Base-by-base conservation (phyloP, 2,797 vertebrate genomes). In the Lacerta viridis region DNA sequence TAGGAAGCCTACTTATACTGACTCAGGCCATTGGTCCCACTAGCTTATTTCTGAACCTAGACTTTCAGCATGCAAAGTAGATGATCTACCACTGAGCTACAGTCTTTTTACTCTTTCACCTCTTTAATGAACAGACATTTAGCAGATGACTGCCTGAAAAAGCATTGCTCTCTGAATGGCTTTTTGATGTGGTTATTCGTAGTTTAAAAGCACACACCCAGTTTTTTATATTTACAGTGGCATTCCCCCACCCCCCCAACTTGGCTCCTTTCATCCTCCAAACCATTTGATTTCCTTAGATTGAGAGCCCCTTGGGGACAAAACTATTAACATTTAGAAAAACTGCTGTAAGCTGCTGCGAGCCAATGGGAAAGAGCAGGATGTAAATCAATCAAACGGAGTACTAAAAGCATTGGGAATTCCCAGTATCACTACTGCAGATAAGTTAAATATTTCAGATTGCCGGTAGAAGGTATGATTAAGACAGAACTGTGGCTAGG, bases 371-470 rank as follows among this genome's bases (percentile, higher is more conserved):
- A 82, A 11, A 68, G 13, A 68, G 25, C 27, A 25, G 25, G 39
- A 18, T 68, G 39, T 82, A 82, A 82, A 79, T 79, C 77, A 68
- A 82, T 82, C 36, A 66, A 23, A 23, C 18, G 5, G 75, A 50
- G 41, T 50, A 86, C 61, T 78, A 64, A 78, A 78, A 86, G 25
- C n/a, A 68, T 15, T n/a, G 36, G 20, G 75, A 9, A 68, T 8
- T 86, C 39, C 61, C 75, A 77, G 18, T 43, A 85, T 77, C 71
- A 61, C 15, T 43, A 18, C 17, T 85, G 39, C 29, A 13, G 41
- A 41, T n/a, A 46, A 66, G 43, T 78, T 64, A 46, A n/a, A 68
- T 86, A 66, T 68, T 78, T 78, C 75, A 86, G 9, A 46, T 79
- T 50, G 36, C 69, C 23, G 3, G 33, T 43, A 77, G 15, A 66